Conservation (phyloP, 2,113 vertebrate genomes). For the Mixornis gularis region DNA sequence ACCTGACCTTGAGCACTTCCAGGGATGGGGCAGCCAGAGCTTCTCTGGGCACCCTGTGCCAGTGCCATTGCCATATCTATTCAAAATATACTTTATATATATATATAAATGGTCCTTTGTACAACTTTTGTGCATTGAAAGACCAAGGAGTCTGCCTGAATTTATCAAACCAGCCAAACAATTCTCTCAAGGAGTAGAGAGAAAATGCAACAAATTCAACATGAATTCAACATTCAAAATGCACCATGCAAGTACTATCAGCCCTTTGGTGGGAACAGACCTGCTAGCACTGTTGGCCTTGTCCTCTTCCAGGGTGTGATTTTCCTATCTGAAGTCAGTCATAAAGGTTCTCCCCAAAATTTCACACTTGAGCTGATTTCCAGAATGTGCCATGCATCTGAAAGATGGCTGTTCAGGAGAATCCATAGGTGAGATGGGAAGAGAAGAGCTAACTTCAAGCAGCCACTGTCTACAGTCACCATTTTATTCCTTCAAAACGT, state of each 20-base stretch:
- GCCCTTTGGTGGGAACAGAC: neutral
- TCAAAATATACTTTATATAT: too few species aligned
- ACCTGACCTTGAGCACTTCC: neutral
- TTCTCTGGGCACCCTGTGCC: neutral
- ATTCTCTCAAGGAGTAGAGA: neutral
- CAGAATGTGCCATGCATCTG: neutral
- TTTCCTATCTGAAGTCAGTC: neutral
- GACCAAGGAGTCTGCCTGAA: neutral
- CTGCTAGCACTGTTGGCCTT: neutral
- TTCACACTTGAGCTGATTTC: neutral
- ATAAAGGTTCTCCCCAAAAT: neutral
- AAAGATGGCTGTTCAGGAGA: neutral
- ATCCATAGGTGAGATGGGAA: rapidly evolving
- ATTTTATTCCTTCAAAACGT: neutral
- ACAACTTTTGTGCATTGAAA: neutral
- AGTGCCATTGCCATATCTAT: too few species aligned
- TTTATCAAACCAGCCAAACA: neutral
- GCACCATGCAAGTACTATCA: neutral
- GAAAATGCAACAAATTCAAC: neutral
- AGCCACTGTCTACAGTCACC: neutral
- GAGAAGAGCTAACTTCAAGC: neutral
- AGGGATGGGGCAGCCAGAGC: neutral
- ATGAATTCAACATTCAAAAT: neutral
- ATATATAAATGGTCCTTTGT: neutral
- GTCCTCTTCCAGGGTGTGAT: neutral